Evolutionary conservation across 2,113 vertebrate genomes (phyloP).

Genomic region (Pogonocichla stellata): DNA sequence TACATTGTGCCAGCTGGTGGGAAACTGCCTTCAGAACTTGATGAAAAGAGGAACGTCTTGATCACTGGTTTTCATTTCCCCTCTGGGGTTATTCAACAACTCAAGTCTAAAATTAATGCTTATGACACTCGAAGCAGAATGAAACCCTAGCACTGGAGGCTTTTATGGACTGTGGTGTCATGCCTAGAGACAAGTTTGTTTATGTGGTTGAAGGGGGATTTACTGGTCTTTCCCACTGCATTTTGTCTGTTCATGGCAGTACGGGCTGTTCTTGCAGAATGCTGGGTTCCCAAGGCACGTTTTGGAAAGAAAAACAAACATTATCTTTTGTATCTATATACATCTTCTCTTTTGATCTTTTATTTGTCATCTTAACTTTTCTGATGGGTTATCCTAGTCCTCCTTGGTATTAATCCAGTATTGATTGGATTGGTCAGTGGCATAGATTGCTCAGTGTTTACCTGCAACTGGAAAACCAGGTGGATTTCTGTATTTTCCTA

Average conservation of each 20-base stretch:
- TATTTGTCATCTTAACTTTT: background rate
- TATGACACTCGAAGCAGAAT: background rate
- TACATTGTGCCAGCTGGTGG: background rate
- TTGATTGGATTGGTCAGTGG: background rate
- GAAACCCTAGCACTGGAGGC: background rate
- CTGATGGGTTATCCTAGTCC: background rate
- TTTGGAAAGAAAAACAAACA: background rate
- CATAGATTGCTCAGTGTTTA: background rate
- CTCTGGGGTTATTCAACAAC: background rate
- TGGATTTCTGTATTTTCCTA: background rate
- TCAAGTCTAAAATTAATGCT: constrained; percentile 39
- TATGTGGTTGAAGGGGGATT: constrained; percentile 6
- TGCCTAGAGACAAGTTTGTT: constrained; percentile 44
- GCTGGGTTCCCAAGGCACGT: background rate
- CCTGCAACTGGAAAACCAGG: background rate
- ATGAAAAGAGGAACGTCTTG: background rate
- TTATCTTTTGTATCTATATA: background rate
- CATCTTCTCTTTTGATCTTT: background rate
- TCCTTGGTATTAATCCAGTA: background rate
- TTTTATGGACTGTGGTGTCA: constrained; percentile 26
- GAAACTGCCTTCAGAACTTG: background rate
- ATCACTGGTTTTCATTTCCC: background rate
- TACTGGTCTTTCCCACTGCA: background rate
- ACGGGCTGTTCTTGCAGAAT: background rate
- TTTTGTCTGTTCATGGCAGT: background rate